Evolutionary conservation across 2,888 invertebrate genomes (phyloP).

Genomic region (Aspidapion aeneum): DNA sequence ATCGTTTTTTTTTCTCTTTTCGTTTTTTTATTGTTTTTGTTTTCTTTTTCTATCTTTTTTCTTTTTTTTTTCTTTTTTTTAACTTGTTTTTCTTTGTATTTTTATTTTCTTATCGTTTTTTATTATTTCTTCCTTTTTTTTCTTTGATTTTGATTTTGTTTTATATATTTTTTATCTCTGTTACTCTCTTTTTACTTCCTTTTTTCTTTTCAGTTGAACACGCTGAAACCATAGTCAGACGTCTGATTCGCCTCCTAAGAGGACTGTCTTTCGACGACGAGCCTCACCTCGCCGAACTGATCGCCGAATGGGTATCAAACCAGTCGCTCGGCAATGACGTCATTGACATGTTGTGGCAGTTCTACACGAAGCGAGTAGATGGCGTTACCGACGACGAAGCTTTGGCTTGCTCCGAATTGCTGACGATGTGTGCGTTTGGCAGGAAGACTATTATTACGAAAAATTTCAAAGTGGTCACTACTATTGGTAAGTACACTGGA

Average conservation of each 20-base stretch:
- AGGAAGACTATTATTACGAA: conserved; percentile 47
- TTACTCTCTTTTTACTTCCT: too few relatives aligned
- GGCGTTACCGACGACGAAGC: conserved; percentile 66
- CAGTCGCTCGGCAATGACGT: conserved; percentile 47
- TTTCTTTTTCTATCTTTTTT: too few relatives aligned
- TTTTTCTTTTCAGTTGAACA: conserved; percentile 47
- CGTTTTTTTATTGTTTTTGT: too few relatives aligned
- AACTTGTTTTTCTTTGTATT: too few relatives aligned
- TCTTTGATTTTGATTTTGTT: too few relatives aligned
- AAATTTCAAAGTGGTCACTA: conserved; percentile 59
- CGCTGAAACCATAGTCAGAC: conserved; percentile 55
- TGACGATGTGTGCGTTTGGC: conserved; percentile 68
- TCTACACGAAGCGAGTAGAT: conserved; percentile 54
- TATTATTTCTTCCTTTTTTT: too few relatives aligned
- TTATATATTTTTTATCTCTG: too few relatives aligned
- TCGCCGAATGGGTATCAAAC: conserved; percentile 58
- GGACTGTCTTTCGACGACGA: conserved; percentile 57
- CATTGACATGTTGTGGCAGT: conserved; percentile 78
- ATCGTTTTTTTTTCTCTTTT: too few relatives aligned
- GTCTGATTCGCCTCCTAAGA: conserved; percentile 55
- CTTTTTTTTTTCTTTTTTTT: too few relatives aligned
- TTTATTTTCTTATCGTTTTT: too few relatives aligned
- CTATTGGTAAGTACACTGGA: conserved; percentile 64
- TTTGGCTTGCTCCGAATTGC: conserved; percentile 67
- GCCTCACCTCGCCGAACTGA: conserved; percentile 58